Conservation (phyloP, 1,140 invertebrate species). For the Ceratoteleas bidentatus region DNA sequence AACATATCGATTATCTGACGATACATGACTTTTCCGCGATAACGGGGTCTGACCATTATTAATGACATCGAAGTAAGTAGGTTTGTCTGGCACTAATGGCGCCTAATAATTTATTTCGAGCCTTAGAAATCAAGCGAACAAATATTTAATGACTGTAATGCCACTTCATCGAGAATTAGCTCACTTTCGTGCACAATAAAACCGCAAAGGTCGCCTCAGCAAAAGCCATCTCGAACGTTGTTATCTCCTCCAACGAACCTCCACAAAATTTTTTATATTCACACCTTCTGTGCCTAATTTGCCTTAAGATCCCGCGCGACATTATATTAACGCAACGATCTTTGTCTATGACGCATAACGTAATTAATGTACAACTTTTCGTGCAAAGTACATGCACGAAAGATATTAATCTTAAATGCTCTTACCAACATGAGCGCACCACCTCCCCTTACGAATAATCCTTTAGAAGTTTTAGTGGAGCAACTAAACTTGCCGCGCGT, state of each 20-base stretch:
- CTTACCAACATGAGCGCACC: slow-evolving; percentile 51
- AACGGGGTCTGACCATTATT: no score
- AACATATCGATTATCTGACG: no score
- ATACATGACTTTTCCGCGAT: no score
- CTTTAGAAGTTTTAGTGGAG: slow-evolving; percentile 58
- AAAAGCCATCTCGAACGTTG: background rate
- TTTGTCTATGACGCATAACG: slow-evolving; percentile 65
- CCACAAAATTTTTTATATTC: slow-evolving; percentile 27
- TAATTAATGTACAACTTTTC: slow-evolving; percentile 64
- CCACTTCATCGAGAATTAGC: no score
- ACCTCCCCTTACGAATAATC: slow-evolving; percentile 51
- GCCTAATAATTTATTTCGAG: no score
- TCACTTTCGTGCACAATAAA: no score
- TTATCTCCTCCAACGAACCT: background rate
- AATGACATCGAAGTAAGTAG: no score
- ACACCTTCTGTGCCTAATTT: slow-evolving; percentile 51
- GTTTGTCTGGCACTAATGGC: no score
- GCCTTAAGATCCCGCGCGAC: slow-evolving; percentile 37
- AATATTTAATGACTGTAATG: no score
- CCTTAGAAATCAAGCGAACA: no score
- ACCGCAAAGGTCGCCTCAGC: no score
- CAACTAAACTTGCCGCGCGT: slow-evolving; percentile 46
- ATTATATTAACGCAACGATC: slow-evolving; percentile 55
- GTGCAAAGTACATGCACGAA: slow-evolving; percentile 62
- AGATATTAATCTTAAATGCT: slow-evolving; percentile 68